These are phyloP conservation scores for Diorhabda sublineata DNA, from an alignment of 1,140 invertebrate genomes.

Conservation along the genomic window DNA sequence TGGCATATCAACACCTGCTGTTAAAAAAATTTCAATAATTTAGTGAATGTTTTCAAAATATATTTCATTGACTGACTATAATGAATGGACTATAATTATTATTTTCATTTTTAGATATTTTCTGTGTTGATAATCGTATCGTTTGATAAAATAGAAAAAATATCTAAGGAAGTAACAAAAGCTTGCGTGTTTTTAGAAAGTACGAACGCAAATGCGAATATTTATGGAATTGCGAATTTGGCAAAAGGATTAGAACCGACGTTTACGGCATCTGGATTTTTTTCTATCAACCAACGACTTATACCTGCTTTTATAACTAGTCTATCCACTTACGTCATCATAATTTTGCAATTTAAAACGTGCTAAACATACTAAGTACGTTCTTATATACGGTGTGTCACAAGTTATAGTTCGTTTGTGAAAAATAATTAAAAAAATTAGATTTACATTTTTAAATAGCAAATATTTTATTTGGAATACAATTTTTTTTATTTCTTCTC, in stretches of 20 bases:
- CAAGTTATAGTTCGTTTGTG: not conserved
- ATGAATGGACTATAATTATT: too few species aligned
- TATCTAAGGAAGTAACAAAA: not conserved
- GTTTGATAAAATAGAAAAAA: not conserved
- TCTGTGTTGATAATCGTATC: not conserved
- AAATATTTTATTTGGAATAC: not conserved
- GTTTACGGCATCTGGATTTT: slow-evolving; percentile 1
- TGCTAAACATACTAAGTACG: slow-evolving; percentile 11
- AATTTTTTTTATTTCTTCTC: too few species aligned
- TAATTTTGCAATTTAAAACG: slow-evolving; percentile 19
- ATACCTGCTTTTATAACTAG: not conserved
- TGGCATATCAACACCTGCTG: too few species aligned
- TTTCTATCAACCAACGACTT: not conserved
- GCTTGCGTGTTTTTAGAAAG: not conserved
- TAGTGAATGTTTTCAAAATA: too few species aligned
- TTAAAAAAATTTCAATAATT: too few species aligned
- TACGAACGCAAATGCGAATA: not conserved
- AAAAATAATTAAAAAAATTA: not conserved
- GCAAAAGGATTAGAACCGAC: not conserved
- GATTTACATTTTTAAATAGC: not conserved
- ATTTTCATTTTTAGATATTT: not conserved
- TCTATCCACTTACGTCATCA: slow-evolving; percentile 18
- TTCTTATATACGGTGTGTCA: not conserved
- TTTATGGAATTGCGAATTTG: not conserved
- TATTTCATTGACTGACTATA: too few species aligned